These are phyloP conservation scores for Onthophagus sagittarius DNA, from an alignment of 2,888 invertebrate species.

Conservation along the genomic window DNA sequence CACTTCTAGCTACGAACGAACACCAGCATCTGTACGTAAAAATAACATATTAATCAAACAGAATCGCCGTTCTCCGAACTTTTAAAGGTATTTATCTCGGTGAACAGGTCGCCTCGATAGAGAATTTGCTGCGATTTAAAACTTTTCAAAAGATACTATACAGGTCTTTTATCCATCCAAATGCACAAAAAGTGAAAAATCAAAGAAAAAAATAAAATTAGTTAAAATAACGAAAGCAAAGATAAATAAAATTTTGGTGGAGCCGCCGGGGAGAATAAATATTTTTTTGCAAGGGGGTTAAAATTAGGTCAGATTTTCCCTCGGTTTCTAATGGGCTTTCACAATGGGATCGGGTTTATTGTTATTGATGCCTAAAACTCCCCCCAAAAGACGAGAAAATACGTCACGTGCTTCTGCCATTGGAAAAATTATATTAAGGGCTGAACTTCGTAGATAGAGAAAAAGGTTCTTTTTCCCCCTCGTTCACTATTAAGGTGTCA, in stretches of 20 bases:
- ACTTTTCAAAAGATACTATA: background rate
- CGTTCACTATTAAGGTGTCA: background rate
- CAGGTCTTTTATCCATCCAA: background rate
- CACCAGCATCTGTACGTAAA: background rate
- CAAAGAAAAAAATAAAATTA: background rate
- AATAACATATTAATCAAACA: background rate
- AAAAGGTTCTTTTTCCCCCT: background rate
- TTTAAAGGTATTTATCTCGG: background rate
- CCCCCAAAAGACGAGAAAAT: background rate
- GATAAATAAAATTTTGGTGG: background rate
- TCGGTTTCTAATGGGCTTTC: background rate
- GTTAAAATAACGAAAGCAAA: background rate
- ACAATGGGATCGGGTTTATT: background rate
- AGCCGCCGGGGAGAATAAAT: background rate
- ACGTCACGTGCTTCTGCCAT: background rate
- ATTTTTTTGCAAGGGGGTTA: background rate
- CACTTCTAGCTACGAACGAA: background rate
- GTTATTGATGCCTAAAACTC: background rate
- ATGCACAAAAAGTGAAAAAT: background rate
- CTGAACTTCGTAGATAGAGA: background rate
- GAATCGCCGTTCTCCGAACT: background rate
- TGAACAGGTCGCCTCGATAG: background rate
- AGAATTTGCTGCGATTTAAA: background rate
- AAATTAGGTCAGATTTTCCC: background rate
- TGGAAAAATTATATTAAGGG: background rate